Conservation (phyloP, 1,140 invertebrate genomes). For the Trichoplusia ni region DNA sequence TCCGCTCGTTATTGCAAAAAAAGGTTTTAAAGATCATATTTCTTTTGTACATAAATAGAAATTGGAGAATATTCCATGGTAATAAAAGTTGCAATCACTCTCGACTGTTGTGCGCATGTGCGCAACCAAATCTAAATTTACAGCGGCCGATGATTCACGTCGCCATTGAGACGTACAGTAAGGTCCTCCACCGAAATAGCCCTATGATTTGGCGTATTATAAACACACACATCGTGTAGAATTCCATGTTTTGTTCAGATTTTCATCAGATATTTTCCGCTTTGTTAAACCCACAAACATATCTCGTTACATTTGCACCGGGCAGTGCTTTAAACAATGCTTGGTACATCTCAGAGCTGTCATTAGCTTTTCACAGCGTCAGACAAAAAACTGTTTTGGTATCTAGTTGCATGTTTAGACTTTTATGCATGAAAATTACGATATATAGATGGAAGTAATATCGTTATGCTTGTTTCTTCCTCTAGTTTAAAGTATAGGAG, state of each 20-base stretch:
- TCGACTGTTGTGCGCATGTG: conserved; percentile 15
- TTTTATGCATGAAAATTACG: too few relatives aligned
- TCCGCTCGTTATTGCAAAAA: background rate
- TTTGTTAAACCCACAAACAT: conserved; percentile 5
- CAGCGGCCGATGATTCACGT: conserved; percentile 47
- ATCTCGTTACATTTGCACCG: conserved; percentile 6
- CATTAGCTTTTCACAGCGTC: background rate
- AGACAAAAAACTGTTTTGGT: too few relatives aligned
- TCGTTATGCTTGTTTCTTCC: too few relatives aligned
- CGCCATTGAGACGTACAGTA: conserved; percentile 53
- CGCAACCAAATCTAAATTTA: conserved; percentile 51
- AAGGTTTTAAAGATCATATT: conserved; percentile 14
- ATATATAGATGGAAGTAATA: too few relatives aligned
- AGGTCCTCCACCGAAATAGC: conserved; percentile 45
- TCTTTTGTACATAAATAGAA: conserved; percentile 16
- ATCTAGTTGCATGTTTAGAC: too few relatives aligned
- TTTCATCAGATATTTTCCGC: background rate
- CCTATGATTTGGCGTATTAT: conserved; percentile 38
- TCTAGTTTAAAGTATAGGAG: too few relatives aligned
- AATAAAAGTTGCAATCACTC: conserved; percentile 32
- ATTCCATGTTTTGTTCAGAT: conserved; percentile 17
- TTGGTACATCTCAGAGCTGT: background rate
- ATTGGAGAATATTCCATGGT: background rate
- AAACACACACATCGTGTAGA: conserved; percentile 23
- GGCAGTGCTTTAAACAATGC: background rate